These are phyloP conservation scores for Ptyas mucosa DNA, from an alignment of 2,113 vertebrate species.

Conservation along the genomic window DNA sequence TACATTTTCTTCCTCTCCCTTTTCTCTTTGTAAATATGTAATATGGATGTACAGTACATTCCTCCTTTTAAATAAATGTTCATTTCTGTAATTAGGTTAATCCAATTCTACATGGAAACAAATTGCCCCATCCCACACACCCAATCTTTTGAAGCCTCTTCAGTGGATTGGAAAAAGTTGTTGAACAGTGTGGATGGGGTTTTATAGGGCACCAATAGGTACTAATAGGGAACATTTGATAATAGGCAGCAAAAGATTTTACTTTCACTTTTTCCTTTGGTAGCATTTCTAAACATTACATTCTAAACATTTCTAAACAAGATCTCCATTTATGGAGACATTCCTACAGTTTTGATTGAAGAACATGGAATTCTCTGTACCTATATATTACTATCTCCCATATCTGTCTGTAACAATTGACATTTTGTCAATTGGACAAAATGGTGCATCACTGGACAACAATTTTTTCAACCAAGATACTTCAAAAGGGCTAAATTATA, in stretches of 20 bases:
- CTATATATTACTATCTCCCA: neutral
- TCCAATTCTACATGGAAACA: neutral
- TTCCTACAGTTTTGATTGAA: neutral
- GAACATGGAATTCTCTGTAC: neutral
- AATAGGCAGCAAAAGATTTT: neutral
- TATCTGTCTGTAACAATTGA: neutral
- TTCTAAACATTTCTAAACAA: neutral
- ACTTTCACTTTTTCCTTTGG: neutral
- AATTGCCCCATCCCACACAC: no score
- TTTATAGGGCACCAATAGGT: neutral
- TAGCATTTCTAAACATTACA: neutral
- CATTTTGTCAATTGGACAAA: neutral
- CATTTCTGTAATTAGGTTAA: neutral
- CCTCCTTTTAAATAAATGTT: neutral
- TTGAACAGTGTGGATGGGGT: neutral
- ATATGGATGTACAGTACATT: neutral
- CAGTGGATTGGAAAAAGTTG: neutral
- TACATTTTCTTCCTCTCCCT: neutral
- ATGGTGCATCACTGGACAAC: neutral
- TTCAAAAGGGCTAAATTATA: neutral
- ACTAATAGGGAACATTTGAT: neutral
- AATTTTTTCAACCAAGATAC: neutral
- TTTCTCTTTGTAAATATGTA: conserved; percentile 4
- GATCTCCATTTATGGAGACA: neutral
- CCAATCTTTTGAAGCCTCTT: neutral